A percentile compares a stretch with the other conserved stretches of the same genome.
Evolutionary conservation across 2,888 invertebrate species (phyloP).

Genomic region (Baccha elongata): DNA sequence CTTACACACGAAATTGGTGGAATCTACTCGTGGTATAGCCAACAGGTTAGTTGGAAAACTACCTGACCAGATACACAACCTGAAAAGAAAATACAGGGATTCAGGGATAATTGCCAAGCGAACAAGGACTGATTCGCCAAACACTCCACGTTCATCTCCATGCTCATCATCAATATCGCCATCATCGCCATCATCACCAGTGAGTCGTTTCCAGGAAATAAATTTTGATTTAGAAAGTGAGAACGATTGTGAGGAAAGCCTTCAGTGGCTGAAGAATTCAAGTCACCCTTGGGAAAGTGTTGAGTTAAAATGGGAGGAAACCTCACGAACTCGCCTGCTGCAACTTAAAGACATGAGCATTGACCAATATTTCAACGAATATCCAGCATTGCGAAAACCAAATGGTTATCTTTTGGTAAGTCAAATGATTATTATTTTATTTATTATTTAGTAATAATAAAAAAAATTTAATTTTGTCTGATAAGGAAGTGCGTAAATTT

Average conservation of each 20-base stretch:
- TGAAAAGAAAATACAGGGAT: slow-evolving; percentile 1
- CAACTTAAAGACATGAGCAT: background rate
- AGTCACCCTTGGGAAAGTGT: background rate
- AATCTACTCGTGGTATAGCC: background rate
- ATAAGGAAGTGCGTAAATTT: too few relatives aligned
- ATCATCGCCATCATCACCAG: background rate
- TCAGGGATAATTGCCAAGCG: background rate
- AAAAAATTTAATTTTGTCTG: too few relatives aligned
- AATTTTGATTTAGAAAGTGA: background rate
- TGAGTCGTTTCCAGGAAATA: background rate
- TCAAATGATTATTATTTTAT: too few relatives aligned
- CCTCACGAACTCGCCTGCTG: background rate
- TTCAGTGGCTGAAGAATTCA: background rate
- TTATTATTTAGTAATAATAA: too few relatives aligned
- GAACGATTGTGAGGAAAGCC: background rate
- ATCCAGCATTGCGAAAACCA: background rate
- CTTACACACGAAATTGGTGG: background rate
- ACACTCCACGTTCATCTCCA: background rate
- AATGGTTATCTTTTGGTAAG: background rate
- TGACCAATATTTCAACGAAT: background rate
- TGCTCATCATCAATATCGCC: background rate
- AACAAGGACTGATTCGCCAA: background rate
- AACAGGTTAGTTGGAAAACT: background rate
- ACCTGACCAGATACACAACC: background rate
- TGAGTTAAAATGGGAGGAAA: background rate